Base-by-base conservation (phyloP, 2,113 vertebrate species). In the Motacilla tschutschensis region DNA sequence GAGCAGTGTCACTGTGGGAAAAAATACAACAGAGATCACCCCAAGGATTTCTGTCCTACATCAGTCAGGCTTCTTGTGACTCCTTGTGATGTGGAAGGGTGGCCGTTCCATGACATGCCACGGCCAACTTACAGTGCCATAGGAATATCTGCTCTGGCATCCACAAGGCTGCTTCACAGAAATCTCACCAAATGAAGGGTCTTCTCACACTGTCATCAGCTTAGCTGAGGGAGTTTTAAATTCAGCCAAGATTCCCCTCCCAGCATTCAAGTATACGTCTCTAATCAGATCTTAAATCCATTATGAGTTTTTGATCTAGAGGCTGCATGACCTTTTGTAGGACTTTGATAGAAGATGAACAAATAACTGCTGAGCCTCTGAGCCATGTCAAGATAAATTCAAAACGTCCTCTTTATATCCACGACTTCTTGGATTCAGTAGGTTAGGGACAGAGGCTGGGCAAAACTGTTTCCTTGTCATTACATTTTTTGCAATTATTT, bases 371-470 rank as follows among this genome's bases (percentile, higher is more conserved):
- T 26, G 36, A 88, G 67, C 58, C 80, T 91, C 86, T 86, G 83
- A 92, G 83, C 71, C 70, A n/a, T 3, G 31, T 92, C 90, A 92
- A 91, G 81, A 86, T 73, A 91, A 90, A 94, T 94, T 81, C 66
- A 84, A 79, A 86, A 73, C 0, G 1, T 88, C 74, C 63, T 79
- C 71, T 73, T 86, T 59, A 86, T 79, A 55, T 29, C 40, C 67
- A 66, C 36, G 59, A 55, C 51, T 81, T 65, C 66, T 66, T 84
- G 51, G 51, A 86, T 73, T 88, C 71, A 76, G 35, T n/a, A 66
- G 40, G 55, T 72, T 79, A 84, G 36, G 36, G 46, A 59, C 40
- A 69, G n/a, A 72, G 24, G 54, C 11, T 31, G 15, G 35, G 50
- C 26, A 85, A 79, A 83, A 74, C 12, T 36, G 24, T 57, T 33